phyloP scores from a whole-genome alignment of 2,888 invertebrate species.

The Apotomis betuletana region DNA sequence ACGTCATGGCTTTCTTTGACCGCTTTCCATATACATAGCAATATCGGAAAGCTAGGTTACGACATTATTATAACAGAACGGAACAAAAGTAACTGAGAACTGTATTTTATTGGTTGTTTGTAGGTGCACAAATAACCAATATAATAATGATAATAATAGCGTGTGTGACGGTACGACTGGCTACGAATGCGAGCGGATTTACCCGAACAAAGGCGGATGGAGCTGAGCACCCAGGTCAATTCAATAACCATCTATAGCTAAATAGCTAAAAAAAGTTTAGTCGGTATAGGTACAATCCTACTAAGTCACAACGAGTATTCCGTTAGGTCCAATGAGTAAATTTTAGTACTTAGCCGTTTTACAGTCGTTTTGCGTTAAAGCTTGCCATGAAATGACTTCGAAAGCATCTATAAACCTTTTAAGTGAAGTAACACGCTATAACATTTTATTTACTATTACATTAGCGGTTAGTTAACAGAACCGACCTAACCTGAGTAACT shows the following conservation, averaged over 20 bases:
- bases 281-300: no score
- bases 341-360: background rate
- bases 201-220: no score
- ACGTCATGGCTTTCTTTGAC: background rate
- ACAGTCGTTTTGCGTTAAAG: background rate
- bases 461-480: no score
- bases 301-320: background rate
- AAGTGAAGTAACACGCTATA: background rate
- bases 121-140: no score
- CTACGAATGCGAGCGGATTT: no score
- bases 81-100: no score
- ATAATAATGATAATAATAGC: no score
- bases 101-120: no score
- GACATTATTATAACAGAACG: no score
- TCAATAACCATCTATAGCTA: background rate
- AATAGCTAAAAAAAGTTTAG: no score
- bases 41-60: background rate
- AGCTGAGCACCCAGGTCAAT: background rate
- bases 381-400: background rate
- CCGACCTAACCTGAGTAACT: no score
- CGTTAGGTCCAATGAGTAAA: background rate
- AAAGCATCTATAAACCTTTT: background rate
- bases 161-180: no score
- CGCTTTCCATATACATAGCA: slow-evolving; percentile 20
- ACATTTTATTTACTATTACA: background rate